Percentiles rank a stretch among this genome's conserved stretches.
Conservation (phyloP, 2,797 vertebrate genomes). For the Phataginus tetradactyla region DNA sequence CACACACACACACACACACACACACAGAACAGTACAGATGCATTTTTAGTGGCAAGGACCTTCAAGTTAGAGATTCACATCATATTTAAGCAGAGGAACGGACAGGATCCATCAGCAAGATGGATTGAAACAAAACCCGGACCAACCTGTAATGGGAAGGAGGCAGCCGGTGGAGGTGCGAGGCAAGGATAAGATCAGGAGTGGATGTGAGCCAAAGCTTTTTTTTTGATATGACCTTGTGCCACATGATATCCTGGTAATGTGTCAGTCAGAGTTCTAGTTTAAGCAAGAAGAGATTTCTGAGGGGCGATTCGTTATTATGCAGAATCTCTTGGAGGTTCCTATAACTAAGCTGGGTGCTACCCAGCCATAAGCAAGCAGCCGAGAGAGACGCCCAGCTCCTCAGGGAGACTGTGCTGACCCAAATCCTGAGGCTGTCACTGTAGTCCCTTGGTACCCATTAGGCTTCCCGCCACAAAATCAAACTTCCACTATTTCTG, state of each 20-base stretch:
- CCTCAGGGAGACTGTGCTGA: rapidly evolving
- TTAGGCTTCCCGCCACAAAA: background rate
- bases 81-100: background rate
- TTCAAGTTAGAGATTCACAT: background rate
- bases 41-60: background rate
- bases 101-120: background rate
- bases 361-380: background rate
- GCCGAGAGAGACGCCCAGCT: background rate
- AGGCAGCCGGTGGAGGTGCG: too few species aligned
- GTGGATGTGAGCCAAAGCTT: background rate
- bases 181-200: background rate
- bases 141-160: background rate
- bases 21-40: background rate
- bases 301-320: background rate
- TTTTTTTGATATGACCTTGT: background rate
- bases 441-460: background rate
- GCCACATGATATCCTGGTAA: background rate
- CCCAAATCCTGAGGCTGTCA: background rate
- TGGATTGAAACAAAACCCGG: background rate
- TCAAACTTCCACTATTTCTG: background rate
- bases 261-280: background rate
- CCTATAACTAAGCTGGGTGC: background rate
- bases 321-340: background rate
- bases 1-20: too few species aligned
- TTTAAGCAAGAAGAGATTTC: background rate